Conservation (phyloP, 2,888 invertebrate species). For the Ormyrus rosae region DNA sequence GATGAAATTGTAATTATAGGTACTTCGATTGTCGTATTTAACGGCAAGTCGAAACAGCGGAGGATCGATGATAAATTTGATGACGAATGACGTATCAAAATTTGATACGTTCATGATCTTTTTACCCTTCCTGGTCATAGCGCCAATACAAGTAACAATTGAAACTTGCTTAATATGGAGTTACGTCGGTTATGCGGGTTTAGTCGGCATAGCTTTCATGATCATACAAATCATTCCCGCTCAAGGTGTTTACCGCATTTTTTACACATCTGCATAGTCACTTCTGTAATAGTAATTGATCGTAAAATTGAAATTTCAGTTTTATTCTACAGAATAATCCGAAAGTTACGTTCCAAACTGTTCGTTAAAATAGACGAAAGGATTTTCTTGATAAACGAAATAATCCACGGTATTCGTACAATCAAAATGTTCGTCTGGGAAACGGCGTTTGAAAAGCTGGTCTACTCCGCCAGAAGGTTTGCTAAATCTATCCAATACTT, state of each 20-base stretch:
- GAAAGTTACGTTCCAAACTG: slow-evolving; percentile 75
- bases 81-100: slow-evolving; percentile 90
- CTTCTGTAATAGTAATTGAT: no score
- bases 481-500: no score
- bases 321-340: slow-evolving; percentile 73
- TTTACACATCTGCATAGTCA: no score
- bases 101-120: slow-evolving; percentile 85
- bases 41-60: slow-evolving; percentile 64
- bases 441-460: slow-evolving; percentile 83
- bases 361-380: slow-evolving; percentile 82
- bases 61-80: slow-evolving; percentile 88
- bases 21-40: slow-evolving; percentile 66
- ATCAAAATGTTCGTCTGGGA: slow-evolving; percentile 94
- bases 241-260: no score
- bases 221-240: no score
- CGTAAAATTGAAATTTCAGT: no score
- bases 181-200: slow-evolving; percentile 77
- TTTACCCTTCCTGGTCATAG: slow-evolving; percentile 87
- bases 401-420: slow-evolving; percentile 86
- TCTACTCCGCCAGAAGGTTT: slow-evolving; percentile 83
- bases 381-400: slow-evolving; percentile 88
- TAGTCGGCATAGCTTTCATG: slow-evolving; percentile 81
- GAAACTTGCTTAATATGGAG: slow-evolving; percentile 79
- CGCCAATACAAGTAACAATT: slow-evolving; percentile 84
- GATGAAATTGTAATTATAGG: no score